Evolutionary conservation across 2,113 vertebrate genomes (phyloP), one percentile per base, ranked within the genome.

Genomic region (Anhinga anhinga): DNA sequence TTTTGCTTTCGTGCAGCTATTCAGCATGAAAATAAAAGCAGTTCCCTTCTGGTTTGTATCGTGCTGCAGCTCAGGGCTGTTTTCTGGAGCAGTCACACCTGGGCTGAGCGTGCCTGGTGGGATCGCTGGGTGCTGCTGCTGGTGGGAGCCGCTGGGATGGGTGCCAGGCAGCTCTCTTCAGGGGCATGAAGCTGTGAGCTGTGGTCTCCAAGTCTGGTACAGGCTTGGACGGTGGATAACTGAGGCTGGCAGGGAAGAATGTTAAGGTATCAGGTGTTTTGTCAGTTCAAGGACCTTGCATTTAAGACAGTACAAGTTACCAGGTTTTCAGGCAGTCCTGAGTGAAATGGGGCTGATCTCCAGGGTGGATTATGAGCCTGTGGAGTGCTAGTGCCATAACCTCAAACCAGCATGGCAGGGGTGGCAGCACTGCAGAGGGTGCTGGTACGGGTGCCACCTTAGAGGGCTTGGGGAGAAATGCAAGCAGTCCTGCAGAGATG

Each of bases 1-100:
- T 98, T 96, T 97, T 91, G 90, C 95, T 95, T 96, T 95, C 96
- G 73, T 95, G 96, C 92, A 83, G 82, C 97, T 92, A 92, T 94
- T 96, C 88, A 93, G 91, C 92, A 55, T 17, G 92, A 94, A 96
- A 77, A 97, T 93, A 84, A 96, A 92, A 97, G 96, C 97, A 12
- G 90, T 44, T 97, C 86, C 85, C 96, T 97, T 86, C 91, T 96
- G 93, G 20, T 77, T 66, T 95, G 96, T 77, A 58, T 94, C 95
- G 78, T 7, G 88, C 89, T 74, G 91, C 50, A n/a, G 74, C 94
- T 95, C 90, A 23, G 81, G 67, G 86, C 94, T 79, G 66, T 47
- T 90, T 87, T 88, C 90, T 92, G 95, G 96, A 96, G 94, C 88
- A 27, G 91, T 67, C 77, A 40, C 88, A 97, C 97, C 95, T 97